Evolutionary conservation across 1,140 invertebrate genomes (phyloP), one percentile per base, ranked within the genome.

Genomic region (Drosophila rhopaloa): DNA sequence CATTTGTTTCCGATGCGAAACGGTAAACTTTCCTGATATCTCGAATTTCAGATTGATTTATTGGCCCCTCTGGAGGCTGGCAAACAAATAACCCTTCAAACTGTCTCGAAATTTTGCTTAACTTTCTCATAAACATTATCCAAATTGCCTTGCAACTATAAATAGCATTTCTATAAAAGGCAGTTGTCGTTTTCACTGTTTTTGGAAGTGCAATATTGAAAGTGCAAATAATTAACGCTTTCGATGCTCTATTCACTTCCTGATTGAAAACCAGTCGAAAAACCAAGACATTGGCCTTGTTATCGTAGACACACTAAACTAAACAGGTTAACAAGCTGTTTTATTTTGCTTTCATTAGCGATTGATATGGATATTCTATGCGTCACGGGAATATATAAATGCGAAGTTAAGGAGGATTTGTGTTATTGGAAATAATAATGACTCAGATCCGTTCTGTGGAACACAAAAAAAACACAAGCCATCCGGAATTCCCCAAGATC

Each of bases 221-320:
- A 60, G 38, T 63, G 27, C 3, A 41, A 32, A n/a, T 41, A 19
- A 10, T 57, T 55, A 13, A 8, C 10, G 7, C 1, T 14, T 10
- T n/a, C 32, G 1, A 27, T 37, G 16, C 13, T 16, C 61, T 35
- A 35, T 13, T 19, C 32, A 44, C 47, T 68, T 68, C 61, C 61
- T 66, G 61, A 66, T 68, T 46, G 0, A 54, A 68, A 68, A 68
- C 65, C 47, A 68, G 65, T 66, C 13, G 32, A 29, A 46, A 35
- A 48, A 19, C 27, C 59, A 67, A 67, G 65, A 67, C 65, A 66
- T 68, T 68, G 65, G 61, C 65, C 65, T 68, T 68, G 65, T 54
- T 38, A 44, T 19, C 47, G 32, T 46, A 38, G 32, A 37, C 60
- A 48, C 29, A 24, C 11, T 0, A 7, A 48, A 24, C 24, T 24